phyloP scores from a whole-genome alignment of 2,797 vertebrate species.

The Sebastes oblongus region DNA sequence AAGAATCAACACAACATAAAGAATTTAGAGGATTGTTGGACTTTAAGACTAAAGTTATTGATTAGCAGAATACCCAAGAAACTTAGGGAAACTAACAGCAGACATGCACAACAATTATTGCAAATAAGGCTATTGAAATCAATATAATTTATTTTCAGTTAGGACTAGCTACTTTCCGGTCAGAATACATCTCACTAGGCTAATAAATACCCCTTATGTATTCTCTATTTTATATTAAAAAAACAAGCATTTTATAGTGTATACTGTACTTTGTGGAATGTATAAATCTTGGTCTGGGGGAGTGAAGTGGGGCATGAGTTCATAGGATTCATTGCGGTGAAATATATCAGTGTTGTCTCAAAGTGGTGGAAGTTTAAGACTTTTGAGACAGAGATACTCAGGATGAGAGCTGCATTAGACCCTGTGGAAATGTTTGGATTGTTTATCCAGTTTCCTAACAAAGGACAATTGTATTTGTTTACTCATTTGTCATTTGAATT shows the following conservation, averaged over 20 bases:
- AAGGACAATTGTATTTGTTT: constrained; percentile 28
- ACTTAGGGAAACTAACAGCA: constrained; percentile 2
- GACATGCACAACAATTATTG: not conserved
- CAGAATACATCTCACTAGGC: constrained; percentile 8
- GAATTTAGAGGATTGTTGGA: constrained; percentile 33
- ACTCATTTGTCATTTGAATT: constrained; percentile 39
- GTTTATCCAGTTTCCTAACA: constrained; percentile 20
- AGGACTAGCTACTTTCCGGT: constrained; percentile 3
- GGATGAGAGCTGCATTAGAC: constrained; percentile 33
- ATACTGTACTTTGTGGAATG: constrained; percentile 55
- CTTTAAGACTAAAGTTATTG: constrained; percentile 29
- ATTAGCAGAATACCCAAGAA: constrained; percentile 10
- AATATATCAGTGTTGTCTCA: constrained; percentile 24
- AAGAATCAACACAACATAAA: constrained; percentile 8
- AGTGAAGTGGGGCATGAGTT: constrained; percentile 21
- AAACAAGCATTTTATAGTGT: constrained; percentile 63
- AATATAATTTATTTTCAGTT: constrained; percentile 36
- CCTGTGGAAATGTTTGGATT: constrained; percentile 25
- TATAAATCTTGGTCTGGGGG: constrained; percentile 25
- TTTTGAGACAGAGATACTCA: constrained; percentile 45
- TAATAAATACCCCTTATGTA: constrained; percentile 20
- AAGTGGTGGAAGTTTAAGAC: constrained; percentile 22
- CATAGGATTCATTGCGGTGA: constrained; percentile 26
- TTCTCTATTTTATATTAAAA: constrained; percentile 55
- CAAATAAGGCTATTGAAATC: constrained; percentile 26